Evolutionary conservation across 2,113 vertebrate genomes (phyloP).

Genomic region (Petaurus breviceps): DNA sequence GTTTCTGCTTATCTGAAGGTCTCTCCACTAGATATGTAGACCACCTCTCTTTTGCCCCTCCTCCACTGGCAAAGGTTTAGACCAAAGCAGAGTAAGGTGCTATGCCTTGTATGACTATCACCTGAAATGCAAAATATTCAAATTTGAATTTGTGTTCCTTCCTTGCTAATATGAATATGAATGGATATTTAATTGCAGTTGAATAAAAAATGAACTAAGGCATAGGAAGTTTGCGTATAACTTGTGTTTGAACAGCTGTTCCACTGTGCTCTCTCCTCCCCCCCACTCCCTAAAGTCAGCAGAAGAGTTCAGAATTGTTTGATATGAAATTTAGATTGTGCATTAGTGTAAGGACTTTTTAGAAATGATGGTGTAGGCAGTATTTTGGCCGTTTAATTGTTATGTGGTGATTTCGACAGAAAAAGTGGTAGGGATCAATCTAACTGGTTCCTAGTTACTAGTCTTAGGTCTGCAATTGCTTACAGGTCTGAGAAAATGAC

Average conservation of each 20-base stretch:
- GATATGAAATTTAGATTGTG: slow-evolving; percentile 14
- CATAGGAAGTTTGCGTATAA: background rate
- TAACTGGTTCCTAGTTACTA: background rate
- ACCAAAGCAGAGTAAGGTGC: background rate
- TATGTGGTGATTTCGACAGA: background rate
- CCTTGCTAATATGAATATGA: background rate
- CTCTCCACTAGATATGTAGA: background rate
- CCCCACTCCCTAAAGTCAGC: background rate
- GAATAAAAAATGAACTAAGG: slow-evolving; percentile 7
- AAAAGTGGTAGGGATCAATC: background rate
- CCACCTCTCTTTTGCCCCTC: background rate
- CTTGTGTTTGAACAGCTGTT: slow-evolving; percentile 10
- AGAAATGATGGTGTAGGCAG: background rate
- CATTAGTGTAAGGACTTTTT: background rate
- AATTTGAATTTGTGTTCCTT: background rate
- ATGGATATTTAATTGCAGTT: slow-evolving; percentile 13
- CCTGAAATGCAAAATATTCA: background rate
- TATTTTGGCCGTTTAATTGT: background rate
- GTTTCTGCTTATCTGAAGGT: background rate
- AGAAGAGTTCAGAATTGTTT: background rate
- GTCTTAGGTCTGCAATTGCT: background rate
- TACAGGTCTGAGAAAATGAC: background rate
- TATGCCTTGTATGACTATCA: background rate
- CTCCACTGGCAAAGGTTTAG: background rate
- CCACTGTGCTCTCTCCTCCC: background rate